Percentiles rank a stretch among this genome's conserved stretches.
Conservation (phyloP, 2,113 vertebrate species). For the Carettochelys insculpta region DNA sequence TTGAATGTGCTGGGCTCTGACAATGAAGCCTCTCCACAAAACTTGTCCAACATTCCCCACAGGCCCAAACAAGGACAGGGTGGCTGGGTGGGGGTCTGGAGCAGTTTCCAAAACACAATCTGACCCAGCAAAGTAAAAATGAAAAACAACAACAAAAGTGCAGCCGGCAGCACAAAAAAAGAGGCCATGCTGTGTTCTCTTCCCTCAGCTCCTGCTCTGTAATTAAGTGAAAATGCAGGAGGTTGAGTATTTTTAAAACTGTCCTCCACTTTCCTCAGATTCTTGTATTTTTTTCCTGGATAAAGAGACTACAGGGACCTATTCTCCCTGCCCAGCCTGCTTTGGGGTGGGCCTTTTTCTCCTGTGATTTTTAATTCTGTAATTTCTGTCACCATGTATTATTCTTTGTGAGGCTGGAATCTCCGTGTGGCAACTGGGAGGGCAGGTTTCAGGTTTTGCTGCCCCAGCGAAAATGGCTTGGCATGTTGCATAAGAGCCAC, state of each 20-base stretch:
- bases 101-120: conserved; percentile 16
- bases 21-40: neutral
- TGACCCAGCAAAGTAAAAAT: conserved; percentile 4
- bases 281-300: neutral
- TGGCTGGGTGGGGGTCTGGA: neutral
- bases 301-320: neutral
- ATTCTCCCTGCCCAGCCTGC: neutral
- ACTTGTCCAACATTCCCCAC: neutral
- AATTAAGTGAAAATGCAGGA: conserved; percentile 59
- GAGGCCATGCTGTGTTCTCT: conserved; percentile 24
- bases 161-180: conserved; percentile 47
- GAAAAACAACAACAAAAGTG: conserved; percentile 31
- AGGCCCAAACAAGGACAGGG: conserved; percentile 5
- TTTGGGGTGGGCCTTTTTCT: neutral
- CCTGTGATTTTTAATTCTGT: conserved; percentile 8
- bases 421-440: neutral
- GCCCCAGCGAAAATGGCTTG: neutral
- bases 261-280: conserved; percentile 4
- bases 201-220: conserved; percentile 11
- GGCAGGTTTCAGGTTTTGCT: neutral
- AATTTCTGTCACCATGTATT: neutral
- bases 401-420: neutral
- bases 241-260: conserved; percentile 48
- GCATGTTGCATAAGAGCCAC: neutral
- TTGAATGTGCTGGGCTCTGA: neutral